Percentiles rank a stretch among this genome's conserved stretches.
Conservation (phyloP, 2,888 invertebrate species). For the Dryocosmus kuriphilus region DNA sequence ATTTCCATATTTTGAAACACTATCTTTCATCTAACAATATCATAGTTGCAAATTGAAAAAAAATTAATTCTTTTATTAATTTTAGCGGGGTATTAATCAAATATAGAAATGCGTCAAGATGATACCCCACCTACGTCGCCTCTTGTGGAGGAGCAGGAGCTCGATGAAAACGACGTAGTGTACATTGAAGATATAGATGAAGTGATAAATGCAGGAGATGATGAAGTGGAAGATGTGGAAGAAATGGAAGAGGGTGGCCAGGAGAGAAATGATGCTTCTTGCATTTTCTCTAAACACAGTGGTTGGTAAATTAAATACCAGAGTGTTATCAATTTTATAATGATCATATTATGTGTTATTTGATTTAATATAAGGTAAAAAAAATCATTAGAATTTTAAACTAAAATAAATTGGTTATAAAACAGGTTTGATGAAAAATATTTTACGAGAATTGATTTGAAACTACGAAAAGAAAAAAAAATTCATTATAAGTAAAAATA, state of each 20-base stretch:
- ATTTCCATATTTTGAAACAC: too few species aligned
- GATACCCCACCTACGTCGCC: constrained; percentile 80
- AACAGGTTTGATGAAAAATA: too few species aligned
- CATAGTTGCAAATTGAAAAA: not conserved
- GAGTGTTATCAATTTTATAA: too few species aligned
- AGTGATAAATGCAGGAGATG: constrained; percentile 59
- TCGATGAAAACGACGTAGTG: constrained; percentile 38
- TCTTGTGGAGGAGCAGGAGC: constrained; percentile 73
- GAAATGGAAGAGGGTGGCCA: constrained; percentile 69
- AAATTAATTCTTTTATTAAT: not conserved
- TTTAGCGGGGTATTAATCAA: constrained; percentile 35
- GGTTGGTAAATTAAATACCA: constrained; percentile 71
- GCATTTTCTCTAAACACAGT: constrained; percentile 83
- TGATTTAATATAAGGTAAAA: not conserved
- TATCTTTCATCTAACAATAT: too few species aligned
- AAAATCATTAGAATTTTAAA: not conserved
- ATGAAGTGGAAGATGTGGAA: constrained; percentile 55
- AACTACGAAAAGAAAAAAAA: too few species aligned
- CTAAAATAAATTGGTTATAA: too few species aligned
- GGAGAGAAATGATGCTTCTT: constrained; percentile 80
- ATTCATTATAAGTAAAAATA: too few species aligned
- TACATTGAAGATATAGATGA: constrained; percentile 76
- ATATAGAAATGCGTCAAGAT: constrained; percentile 58
- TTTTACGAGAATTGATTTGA: too few species aligned
- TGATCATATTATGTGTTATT: not conserved